phyloP scores from a whole-genome alignment of 2,797 vertebrate species.

The Taeniopygia guttata region DNA sequence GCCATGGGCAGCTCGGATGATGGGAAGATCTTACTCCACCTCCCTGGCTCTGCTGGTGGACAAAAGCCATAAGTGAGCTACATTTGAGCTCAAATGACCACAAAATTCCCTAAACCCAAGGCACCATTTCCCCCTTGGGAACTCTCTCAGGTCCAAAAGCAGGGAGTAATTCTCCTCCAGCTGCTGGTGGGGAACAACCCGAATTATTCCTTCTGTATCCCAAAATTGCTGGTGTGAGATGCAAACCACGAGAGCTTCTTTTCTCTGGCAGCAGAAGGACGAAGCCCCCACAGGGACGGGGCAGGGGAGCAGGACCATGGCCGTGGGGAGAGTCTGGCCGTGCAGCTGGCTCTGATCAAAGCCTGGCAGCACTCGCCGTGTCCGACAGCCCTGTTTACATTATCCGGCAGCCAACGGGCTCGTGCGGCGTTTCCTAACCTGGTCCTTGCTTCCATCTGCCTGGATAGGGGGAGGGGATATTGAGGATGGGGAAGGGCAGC shows the following conservation, averaged over 20 bases:
- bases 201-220: rapidly evolving
- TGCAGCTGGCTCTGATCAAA: slow-evolving; percentile 37
- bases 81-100: background rate
- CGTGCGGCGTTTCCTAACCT: background rate
- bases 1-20: rapidly evolving
- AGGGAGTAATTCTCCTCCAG: background rate
- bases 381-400: slow-evolving; percentile 1
- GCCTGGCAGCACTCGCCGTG: background rate
- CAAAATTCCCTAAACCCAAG: background rate
- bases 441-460: background rate
- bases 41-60: background rate
- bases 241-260: background rate
- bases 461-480: background rate
- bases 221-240: rapidly evolving
- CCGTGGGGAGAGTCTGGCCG: rapidly evolving
- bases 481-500: background rate
- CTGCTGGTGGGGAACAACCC: background rate
- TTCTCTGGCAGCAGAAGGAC: background rate
- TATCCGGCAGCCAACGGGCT: rapidly evolving
- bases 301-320: background rate
- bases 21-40: background rate
- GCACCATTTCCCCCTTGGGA: background rate
- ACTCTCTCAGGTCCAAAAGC: background rate
- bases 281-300: rapidly evolving
- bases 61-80: background rate